Evolutionary conservation across 2,113 vertebrate species (phyloP), one percentile per base, ranked within the genome.

Genomic region (Myodes glareolus): DNA sequence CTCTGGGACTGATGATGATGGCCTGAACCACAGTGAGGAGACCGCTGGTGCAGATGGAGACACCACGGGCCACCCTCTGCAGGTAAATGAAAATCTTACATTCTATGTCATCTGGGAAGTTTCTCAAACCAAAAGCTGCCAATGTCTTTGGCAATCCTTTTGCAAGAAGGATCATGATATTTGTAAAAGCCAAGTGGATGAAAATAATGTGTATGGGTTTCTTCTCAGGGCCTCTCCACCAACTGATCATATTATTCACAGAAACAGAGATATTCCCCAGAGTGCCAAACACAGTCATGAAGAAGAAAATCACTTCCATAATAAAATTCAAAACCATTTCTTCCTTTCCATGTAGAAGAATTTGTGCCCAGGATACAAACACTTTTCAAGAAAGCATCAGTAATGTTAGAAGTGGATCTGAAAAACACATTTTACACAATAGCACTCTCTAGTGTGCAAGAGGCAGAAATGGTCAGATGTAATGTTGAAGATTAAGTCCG

Each of bases 111-210:
- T 36, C 50, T 55, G 52, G 50, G 31, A 80, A 80, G 50, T 80
- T 52, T 80, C 47, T 80, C 16, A 80, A 55, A 21, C 77, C 50
- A 36, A 80, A 80, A 55, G 17, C 31, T 36, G 50, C 31, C 21
- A 52, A 23, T 36, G 77, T 55, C 77, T 55, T 55, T 80, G 31
- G 50, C 77, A 55, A 80, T 55, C 47, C 77, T 12, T 80, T 80
- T 52, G 77, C 7, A 52, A 80, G 50, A 55, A 80, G 47, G 7
- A 80, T 80, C 11, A 55, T 17, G 6, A 55, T 31, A 29, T 92
- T 97, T 85, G 78, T n/a, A n/a, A 94, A 67, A 75, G 25, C 4
- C 29, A 95, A 81, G 45, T 92, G 92, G 27, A 81, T 67, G 13
- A 90, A 45, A 47, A 96, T 61, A 13, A 95, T 2, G 1, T 68